Conservation (phyloP, 30 jellyfish, hydroid and myxozoan species). For the Nemopilema nomurai region DNA sequence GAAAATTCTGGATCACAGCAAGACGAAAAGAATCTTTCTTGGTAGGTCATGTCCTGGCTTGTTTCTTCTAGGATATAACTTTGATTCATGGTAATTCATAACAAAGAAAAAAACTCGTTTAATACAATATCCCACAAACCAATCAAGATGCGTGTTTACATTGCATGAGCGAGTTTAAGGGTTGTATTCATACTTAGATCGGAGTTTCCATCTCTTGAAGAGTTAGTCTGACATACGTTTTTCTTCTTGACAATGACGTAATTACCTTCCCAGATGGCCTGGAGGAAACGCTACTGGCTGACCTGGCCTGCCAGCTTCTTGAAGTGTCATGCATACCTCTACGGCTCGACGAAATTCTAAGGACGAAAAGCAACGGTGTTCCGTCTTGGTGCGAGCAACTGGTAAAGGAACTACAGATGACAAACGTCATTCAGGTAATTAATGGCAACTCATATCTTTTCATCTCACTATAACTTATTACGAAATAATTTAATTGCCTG, state of each 20-base stretch:
- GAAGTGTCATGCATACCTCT: constrained; percentile 71
- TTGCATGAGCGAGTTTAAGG: no score
- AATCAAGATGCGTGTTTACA: no score
- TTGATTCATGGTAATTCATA: no score
- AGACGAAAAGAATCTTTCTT: constrained; percentile 37
- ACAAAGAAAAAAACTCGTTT: no score
- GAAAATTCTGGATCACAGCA: constrained; percentile 10
- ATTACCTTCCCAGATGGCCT: constrained; percentile 51
- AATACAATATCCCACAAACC: no score
- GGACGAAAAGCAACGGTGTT: constrained; percentile 65
- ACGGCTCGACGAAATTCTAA: constrained; percentile 53
- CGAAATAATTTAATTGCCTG: no score
- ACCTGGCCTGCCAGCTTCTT: constrained; percentile 77
- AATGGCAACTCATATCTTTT: not conserved
- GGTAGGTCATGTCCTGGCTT: constrained; percentile 21
- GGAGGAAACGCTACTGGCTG: constrained; percentile 35
- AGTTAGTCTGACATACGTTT: no score
- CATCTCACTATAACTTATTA: no score
- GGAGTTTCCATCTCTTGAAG: no score
- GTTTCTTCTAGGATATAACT: no score
- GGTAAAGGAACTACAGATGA: constrained; percentile 51
- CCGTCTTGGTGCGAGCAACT: constrained; percentile 92
- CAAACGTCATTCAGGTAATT: constrained; percentile 65
- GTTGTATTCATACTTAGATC: no score
- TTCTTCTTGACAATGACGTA: not conserved